A percentile compares a stretch with the other conserved stretches of the same genome.
Evolutionary conservation across 2,888 invertebrate species (phyloP).

Genomic region (Cyclophora albipunctata): DNA sequence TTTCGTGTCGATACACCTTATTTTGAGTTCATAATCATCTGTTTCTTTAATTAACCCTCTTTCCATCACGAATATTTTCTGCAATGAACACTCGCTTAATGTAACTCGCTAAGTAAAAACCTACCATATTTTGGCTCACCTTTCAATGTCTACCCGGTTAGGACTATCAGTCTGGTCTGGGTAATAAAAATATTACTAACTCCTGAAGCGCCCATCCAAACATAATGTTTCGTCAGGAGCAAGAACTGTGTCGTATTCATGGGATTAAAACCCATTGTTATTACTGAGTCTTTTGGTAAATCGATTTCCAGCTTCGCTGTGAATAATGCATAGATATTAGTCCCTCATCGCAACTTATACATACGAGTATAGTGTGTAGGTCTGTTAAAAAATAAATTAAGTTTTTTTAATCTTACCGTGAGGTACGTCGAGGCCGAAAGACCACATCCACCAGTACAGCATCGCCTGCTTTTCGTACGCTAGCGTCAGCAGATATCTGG

Average conservation of each 20-base stretch:
- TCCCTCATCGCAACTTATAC: too few relatives aligned
- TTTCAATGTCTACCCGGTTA: too few relatives aligned
- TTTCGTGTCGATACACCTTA: constrained; percentile 34
- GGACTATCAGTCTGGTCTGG: too few relatives aligned
- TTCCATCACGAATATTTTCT: constrained; percentile 54
- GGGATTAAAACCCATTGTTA: constrained; percentile 52
- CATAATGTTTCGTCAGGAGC: constrained; percentile 45
- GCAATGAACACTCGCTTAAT: constrained; percentile 6
- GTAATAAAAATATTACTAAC: constrained; percentile 28
- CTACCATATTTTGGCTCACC: too few relatives aligned
- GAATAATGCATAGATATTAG: constrained; percentile 7
- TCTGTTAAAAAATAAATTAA: too few relatives aligned
- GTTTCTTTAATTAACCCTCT: constrained; percentile 49
- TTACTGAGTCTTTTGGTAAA: constrained; percentile 32
- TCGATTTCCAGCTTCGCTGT: constrained; percentile 33
- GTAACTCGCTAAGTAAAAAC: too few relatives aligned
- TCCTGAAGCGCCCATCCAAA: constrained; percentile 48
- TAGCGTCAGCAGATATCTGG: constrained; percentile 74
- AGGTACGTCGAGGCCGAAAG: constrained; percentile 61
- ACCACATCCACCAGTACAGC: constrained; percentile 79
- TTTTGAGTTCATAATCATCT: constrained; percentile 44
- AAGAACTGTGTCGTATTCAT: constrained; percentile 45
- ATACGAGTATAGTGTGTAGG: too few relatives aligned
- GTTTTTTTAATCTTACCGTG: constrained; percentile 56
- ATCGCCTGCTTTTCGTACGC: constrained; percentile 59